Evolutionary conservation across 2,113 vertebrate genomes (phyloP).

Genomic region (Scalopus aquaticus): DNA sequence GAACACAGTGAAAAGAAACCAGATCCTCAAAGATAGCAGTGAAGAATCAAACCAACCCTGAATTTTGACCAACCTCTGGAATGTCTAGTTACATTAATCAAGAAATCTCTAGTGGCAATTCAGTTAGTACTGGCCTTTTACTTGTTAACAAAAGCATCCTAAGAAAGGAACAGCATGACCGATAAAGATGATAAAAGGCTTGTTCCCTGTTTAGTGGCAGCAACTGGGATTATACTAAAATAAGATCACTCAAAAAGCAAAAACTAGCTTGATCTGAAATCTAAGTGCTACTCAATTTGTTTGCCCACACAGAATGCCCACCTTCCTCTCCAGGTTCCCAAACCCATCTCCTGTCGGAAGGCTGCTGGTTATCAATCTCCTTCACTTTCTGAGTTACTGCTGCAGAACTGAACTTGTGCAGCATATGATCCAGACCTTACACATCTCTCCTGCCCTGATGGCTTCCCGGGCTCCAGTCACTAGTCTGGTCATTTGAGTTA

Average conservation of each 20-base stretch:
- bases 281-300: background rate
- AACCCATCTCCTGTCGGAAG: background rate
- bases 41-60: background rate
- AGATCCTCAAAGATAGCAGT: background rate
- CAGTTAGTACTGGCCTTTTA: background rate
- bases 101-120: background rate
- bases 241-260: background rate
- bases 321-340: background rate
- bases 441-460: rapidly evolving
- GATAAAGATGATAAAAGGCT: background rate
- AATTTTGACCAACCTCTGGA: background rate
- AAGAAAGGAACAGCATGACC: background rate
- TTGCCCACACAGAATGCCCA: background rate
- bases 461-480: too few relatives aligned
- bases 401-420: background rate
- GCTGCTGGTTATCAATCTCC: background rate
- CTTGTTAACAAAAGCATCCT: background rate
- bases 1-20: background rate
- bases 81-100: background rate
- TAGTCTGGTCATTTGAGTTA: background rate
- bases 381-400: background rate
- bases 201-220: background rate
- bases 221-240: background rate
- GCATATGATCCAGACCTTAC: background rate
- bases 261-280: background rate